phyloP scores from a whole-genome alignment of 2,113 vertebrate genomes.

The Solea senegalensis region DNA sequence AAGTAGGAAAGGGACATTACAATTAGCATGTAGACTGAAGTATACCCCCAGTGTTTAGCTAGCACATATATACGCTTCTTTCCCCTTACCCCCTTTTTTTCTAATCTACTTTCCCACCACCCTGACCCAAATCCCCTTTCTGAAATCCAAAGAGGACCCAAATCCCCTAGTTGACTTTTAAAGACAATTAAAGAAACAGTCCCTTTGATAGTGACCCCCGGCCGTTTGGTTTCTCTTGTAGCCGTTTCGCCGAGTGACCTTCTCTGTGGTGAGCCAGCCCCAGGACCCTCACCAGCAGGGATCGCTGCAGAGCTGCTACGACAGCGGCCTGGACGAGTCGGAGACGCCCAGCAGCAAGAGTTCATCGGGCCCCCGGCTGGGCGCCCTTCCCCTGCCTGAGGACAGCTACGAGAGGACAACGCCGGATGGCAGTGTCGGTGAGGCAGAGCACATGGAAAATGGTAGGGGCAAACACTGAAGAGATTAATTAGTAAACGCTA shows the following conservation, averaged over 20 bases:
- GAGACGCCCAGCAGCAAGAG: slow-evolving; percentile 99
- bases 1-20: background rate
- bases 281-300: slow-evolving; percentile 99
- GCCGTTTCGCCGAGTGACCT: slow-evolving; percentile 99
- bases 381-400: slow-evolving; percentile 98
- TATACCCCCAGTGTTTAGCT: background rate
- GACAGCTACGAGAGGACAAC: slow-evolving; percentile 99
- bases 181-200: slow-evolving; percentile 47
- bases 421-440: slow-evolving; percentile 99
- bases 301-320: slow-evolving; percentile 99
- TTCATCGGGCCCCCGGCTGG: slow-evolving; percentile 98
- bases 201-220: slow-evolving; percentile 92
- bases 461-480: slow-evolving; percentile 98
- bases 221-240: slow-evolving; percentile 96
- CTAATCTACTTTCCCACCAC: slow-evolving; percentile 30
- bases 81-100: slow-evolving; percentile 20
- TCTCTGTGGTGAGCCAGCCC: slow-evolving; percentile 99
- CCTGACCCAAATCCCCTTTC: slow-evolving; percentile 40
- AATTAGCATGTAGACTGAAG: slow-evolving; percentile 4
- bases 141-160: slow-evolving; percentile 40
- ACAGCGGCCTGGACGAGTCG: slow-evolving; percentile 99
- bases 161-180: slow-evolving; percentile 30
- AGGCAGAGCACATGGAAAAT: slow-evolving; percentile 99
- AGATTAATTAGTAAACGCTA: slow-evolving; percentile 64
- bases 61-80: background rate